These are phyloP conservation scores for Sinocyclocheilus rhinocerous DNA, from an alignment of 2,113 vertebrate genomes.

Conservation along the genomic window DNA sequence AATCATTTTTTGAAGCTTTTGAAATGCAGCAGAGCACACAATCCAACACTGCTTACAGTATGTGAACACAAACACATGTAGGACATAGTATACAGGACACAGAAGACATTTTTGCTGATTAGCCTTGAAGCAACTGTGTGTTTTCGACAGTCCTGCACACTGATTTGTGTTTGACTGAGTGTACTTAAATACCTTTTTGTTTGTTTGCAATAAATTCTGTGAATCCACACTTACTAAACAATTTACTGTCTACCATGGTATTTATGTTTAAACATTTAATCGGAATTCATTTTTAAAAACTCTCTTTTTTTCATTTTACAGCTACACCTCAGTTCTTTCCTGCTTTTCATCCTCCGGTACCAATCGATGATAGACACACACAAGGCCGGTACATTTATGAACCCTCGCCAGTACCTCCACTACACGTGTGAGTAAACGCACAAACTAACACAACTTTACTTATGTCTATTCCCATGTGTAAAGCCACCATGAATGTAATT, in stretches of 20 bases:
- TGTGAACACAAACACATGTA: slow-evolving; percentile 20
- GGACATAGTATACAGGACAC: slow-evolving; percentile 8
- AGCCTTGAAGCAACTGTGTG: slow-evolving; percentile 17
- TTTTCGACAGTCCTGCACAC: neutral
- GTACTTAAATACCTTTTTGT: neutral
- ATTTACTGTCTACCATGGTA: neutral
- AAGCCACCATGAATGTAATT: neutral
- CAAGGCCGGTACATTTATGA: slow-evolving; percentile 98
- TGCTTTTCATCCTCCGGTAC: slow-evolving; percentile 94
- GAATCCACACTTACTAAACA: neutral
- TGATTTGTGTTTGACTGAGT: neutral
- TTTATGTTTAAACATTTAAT: neutral
- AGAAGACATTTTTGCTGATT: slow-evolving; percentile 9
- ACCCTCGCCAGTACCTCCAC: slow-evolving; percentile 91
- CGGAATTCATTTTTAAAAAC: neutral
- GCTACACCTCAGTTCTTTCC: slow-evolving; percentile 95
- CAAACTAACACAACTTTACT: slow-evolving; percentile 15
- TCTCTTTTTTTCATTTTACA: slow-evolving; percentile 69
- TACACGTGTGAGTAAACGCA: slow-evolving; percentile 90
- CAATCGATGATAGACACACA: slow-evolving; percentile 93
- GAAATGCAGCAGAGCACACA: neutral
- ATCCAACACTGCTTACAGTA: neutral
- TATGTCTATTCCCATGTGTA: neutral
- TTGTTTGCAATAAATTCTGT: neutral
- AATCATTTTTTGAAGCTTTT: neutral